Percentiles rank a stretch among this genome's conserved stretches.
Evolutionary conservation across 1,140 invertebrate species (phyloP).

Genomic region (Mya arenaria): DNA sequence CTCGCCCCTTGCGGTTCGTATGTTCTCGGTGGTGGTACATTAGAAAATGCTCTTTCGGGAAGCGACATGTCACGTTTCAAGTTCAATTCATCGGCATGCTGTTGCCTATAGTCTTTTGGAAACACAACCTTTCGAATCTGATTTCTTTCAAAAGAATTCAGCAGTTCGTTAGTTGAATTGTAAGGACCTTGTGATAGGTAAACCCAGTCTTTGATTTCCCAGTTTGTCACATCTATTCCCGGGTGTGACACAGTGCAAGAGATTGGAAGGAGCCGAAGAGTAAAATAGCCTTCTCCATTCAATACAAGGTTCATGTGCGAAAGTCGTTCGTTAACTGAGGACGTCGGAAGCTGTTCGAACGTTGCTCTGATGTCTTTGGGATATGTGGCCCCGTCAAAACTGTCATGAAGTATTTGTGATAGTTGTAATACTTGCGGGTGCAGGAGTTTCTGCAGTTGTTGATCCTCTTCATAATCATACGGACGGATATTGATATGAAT

Average conservation of each 20-base stretch:
- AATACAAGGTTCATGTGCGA: too few relatives aligned
- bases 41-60: not conserved
- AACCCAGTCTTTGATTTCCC: conserved; percentile 10
- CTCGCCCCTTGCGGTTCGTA: conserved; percentile 64
- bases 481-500: too few relatives aligned
- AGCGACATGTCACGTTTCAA: conserved; percentile 2
- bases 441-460: too few relatives aligned
- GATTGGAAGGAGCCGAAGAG: conserved; percentile 26
- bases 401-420: too few relatives aligned
- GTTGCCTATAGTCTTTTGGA: not conserved
- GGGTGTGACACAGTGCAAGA: conserved; percentile 8
- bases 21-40: conserved; percentile 56
- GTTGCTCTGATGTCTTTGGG: too few relatives aligned
- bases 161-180: not conserved
- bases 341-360: too few relatives aligned
- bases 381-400: too few relatives aligned
- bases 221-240: conserved; percentile 12
- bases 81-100: not conserved
- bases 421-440: too few relatives aligned
- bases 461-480: too few relatives aligned
- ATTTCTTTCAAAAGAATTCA: not conserved
- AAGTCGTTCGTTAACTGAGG: too few relatives aligned
- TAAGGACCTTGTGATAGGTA: conserved; percentile 30
- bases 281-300: not conserved
- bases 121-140: not conserved